These are phyloP conservation scores for Epizoanthus fatuus DNA, from an alignment of 92 coral and sea anemone species.

Conservation along the genomic window DNA sequence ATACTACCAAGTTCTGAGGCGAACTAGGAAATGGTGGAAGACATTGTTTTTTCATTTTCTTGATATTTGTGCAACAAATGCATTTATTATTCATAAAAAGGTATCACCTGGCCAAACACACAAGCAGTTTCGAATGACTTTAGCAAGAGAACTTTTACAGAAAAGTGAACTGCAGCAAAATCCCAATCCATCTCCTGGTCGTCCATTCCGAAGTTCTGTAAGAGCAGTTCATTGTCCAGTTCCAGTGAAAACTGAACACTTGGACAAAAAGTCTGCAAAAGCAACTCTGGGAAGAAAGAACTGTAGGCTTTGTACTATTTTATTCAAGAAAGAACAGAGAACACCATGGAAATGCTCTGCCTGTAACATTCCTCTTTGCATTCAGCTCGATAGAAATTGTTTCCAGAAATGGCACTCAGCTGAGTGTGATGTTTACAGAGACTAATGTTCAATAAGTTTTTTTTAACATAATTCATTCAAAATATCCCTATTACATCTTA, in stretches of 20 bases:
- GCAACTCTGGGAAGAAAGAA: conserved; percentile 22
- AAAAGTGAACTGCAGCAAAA: conserved; percentile 46
- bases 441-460: conserved; percentile 7
- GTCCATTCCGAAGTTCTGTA: conserved; percentile 44
- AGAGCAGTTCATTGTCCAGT: conserved; percentile 44
- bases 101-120: conserved; percentile 22
- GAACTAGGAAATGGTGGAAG: conserved; percentile 61
- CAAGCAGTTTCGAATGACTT: conserved; percentile 22
- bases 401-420: conserved; percentile 31
- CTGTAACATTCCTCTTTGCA: conserved; percentile 5
- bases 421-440: conserved; percentile 19
- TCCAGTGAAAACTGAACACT: conserved; percentile 2
- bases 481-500: conserved; percentile 8
- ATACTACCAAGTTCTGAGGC: conserved; percentile 24
- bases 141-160: conserved; percentile 45
- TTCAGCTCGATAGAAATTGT: conserved; percentile 11
- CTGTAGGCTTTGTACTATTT: conserved; percentile 17
- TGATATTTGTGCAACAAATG: conserved; percentile 39
- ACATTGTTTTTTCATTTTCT: conserved; percentile 56
- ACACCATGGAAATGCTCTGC: conserved; percentile 5
- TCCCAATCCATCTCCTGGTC: conserved; percentile 54
- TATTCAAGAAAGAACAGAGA: neutral
- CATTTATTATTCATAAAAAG: conserved; percentile 21
- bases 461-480: conserved; percentile 8
- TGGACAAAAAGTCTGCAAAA: conserved; percentile 2